Evolutionary conservation across 2,797 vertebrate genomes (phyloP).

Genomic region (Artibeus lituratus): DNA sequence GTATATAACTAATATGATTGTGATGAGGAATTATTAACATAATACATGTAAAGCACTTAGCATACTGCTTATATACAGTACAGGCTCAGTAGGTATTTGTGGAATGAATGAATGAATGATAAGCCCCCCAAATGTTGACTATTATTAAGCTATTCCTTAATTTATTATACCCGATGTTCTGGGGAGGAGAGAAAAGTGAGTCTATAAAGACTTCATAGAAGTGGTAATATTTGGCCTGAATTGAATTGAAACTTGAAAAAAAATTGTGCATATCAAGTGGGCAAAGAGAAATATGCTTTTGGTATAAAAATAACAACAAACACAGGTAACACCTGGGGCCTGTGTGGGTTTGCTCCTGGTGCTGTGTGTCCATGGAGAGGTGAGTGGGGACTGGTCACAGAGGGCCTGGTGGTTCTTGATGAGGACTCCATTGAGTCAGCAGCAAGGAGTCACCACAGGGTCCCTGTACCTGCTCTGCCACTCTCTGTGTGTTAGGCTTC

Average conservation of each 20-base stretch:
- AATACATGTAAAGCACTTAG: neutral
- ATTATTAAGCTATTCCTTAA: neutral
- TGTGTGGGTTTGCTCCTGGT: neutral
- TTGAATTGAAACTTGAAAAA: neutral
- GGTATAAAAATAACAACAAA: neutral
- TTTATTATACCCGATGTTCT: neutral
- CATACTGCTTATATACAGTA: neutral
- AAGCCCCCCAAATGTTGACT: neutral
- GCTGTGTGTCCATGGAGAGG: neutral
- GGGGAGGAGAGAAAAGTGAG: neutral
- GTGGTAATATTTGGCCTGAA: neutral
- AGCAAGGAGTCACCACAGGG: neutral
- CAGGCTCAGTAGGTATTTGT: neutral
- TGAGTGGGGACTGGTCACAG: too few relatives aligned
- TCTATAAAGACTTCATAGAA: neutral
- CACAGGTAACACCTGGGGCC: neutral
- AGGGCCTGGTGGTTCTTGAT: neutral
- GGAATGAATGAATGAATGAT: neutral
- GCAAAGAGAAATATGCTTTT: neutral
- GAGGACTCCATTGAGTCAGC: rapidly evolving
- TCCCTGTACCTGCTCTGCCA: neutral
- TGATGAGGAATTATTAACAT: neutral
- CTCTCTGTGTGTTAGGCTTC: neutral
- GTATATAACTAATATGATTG: neutral
- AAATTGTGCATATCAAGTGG: neutral